Conservation (phyloP, 2,797 vertebrate species). For the Falco columbarius region DNA sequence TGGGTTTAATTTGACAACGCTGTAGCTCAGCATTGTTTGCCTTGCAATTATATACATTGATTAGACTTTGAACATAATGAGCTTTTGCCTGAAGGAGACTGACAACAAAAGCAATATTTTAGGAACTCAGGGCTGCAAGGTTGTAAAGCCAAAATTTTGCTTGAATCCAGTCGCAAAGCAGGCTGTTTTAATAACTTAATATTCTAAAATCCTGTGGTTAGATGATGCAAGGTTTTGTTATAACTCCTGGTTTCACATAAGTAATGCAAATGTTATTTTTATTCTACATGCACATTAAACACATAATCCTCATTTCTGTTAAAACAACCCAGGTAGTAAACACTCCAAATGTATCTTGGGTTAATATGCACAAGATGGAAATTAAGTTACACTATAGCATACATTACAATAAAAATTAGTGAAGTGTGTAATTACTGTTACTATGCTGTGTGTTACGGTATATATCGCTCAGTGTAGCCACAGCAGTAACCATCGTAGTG, state of each 20-base stretch:
- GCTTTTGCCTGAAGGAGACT: constrained; percentile 46
- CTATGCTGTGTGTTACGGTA: constrained; percentile 39
- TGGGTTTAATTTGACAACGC: constrained; percentile 50
- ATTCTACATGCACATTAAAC: constrained; percentile 63
- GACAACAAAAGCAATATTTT: constrained; percentile 53
- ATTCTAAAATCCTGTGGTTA: constrained; percentile 20
- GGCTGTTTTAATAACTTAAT: background rate
- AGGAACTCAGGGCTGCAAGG: background rate
- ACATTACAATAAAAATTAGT: constrained; percentile 64
- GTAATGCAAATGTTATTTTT: constrained; percentile 65
- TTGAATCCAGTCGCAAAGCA: background rate
- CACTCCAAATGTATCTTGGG: constrained; percentile 57
- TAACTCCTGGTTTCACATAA: background rate
- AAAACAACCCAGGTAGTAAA: constrained; percentile 67
- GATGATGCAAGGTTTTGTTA: background rate
- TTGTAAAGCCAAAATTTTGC: constrained; percentile 7
- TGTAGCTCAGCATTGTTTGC: constrained; percentile 64
- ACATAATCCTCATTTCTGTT: constrained; percentile 51
- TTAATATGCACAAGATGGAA: constrained; percentile 68
- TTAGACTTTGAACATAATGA: constrained; percentile 60
- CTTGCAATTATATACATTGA: constrained; percentile 65
- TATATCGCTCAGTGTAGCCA: constrained; percentile 48
- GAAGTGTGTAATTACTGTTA: constrained; percentile 65
- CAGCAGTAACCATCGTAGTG: constrained; percentile 61
- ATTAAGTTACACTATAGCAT: constrained; percentile 61